These are phyloP conservation scores for Clarias macrocephalus DNA, from an alignment of 2,113 vertebrate genomes.

Conservation along the genomic window DNA sequence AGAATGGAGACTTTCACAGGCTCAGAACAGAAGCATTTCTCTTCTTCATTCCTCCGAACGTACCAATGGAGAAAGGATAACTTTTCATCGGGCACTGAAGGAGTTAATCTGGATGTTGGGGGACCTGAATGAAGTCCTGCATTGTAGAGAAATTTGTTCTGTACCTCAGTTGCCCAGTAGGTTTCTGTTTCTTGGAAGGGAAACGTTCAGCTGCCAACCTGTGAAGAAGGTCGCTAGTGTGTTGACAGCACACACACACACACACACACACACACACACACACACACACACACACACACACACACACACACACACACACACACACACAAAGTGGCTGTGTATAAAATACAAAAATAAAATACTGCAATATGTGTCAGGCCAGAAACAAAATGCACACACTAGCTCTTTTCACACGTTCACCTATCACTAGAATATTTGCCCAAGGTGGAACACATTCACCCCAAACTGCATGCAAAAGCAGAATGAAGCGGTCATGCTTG, in stretches of 20 bases:
- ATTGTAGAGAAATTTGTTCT: constrained; percentile 61
- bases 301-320: too few species aligned
- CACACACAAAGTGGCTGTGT: constrained; percentile 20
- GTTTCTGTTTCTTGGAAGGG: constrained; percentile 38
- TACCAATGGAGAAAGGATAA: constrained; percentile 4
- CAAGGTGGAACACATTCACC: constrained; percentile 25
- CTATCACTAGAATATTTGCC: constrained; percentile 41
- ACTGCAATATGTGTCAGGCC: background rate
- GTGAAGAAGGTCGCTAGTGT: constrained; percentile 31
- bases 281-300: too few species aligned
- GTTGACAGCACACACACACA: constrained; percentile 15
- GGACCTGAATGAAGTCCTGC: constrained; percentile 61
- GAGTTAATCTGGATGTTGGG: constrained; percentile 15
- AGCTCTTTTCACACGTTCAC: constrained; percentile 37
- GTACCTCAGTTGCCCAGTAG: constrained; percentile 32
- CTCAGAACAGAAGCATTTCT: constrained; percentile 39
- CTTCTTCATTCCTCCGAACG: constrained; percentile 49
- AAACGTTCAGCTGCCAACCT: constrained; percentile 30
- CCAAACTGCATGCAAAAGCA: constrained; percentile 12
- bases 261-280: constrained; percentile 18
- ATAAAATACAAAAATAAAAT: background rate
- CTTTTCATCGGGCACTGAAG: too few species aligned
- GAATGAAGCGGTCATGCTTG: constrained; percentile 17
- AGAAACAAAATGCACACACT: constrained; percentile 41
- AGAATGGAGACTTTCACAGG: constrained; percentile 50